Evolutionary conservation across 2,113 vertebrate species (phyloP).

Genomic region (Oryctolagus cuniculus): mOryCun1.1 NC_091435.1:48549001-48549500

Average conservation of each 20-base stretch:
- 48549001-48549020: constrained; percentile 73
- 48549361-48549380: constrained; percentile 42
- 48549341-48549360: not conserved
- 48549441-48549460: constrained; percentile 67
- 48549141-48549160: constrained; percentile 74
- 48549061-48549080: constrained; percentile 78
- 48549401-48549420: constrained; percentile 62
- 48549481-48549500: no score
- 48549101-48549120: constrained; percentile 74
- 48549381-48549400: constrained; percentile 55
- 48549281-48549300: constrained; percentile 6
- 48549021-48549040: constrained; percentile 75
- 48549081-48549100: constrained; percentile 83
- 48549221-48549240: constrained; percentile 29
- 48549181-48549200: constrained; percentile 74
- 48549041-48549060: constrained; percentile 76
- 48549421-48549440: constrained; percentile 36
- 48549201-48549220: constrained; percentile 58
- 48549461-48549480: not conserved
- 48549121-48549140: constrained; percentile 79
- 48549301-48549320: constrained; percentile 10
- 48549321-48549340: constrained; percentile 19
- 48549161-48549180: constrained; percentile 76
- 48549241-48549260: constrained; percentile 44
- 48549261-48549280: constrained; percentile 45